Conservation (phyloP, 2,888 invertebrate genomes). For the Meganola albula region DNA sequence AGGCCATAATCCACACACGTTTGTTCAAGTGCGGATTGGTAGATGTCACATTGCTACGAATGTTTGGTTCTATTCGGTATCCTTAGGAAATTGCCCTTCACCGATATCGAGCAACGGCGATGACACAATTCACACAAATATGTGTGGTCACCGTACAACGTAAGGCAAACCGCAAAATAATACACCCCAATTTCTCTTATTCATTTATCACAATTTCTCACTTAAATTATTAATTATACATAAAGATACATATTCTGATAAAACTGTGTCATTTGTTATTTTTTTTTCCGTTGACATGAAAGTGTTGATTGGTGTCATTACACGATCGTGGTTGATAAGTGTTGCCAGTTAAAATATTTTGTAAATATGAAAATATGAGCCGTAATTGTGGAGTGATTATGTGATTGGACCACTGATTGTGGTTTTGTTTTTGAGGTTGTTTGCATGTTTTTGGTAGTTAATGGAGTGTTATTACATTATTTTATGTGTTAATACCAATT, state of each 20-base stretch:
- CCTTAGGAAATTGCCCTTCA: too few relatives aligned
- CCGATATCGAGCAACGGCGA: too few relatives aligned
- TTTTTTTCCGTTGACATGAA: constrained; percentile 59
- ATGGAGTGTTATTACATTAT: too few relatives aligned
- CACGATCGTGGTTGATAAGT: constrained; percentile 53
- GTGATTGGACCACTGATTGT: constrained; percentile 6
- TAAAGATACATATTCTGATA: constrained; percentile 54
- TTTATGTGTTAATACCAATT: too few relatives aligned
- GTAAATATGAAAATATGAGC: constrained; percentile 22
- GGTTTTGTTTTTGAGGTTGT: not conserved
- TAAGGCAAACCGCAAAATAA: not conserved
- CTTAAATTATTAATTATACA: constrained; percentile 37
- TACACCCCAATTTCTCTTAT: not conserved
- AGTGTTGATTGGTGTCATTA: constrained; percentile 62
- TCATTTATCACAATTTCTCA: constrained; percentile 8
- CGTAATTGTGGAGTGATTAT: constrained; percentile 13
- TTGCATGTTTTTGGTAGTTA: not conserved
- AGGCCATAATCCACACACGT: too few relatives aligned
- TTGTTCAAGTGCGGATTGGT: too few relatives aligned
- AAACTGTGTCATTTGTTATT: constrained; percentile 61
- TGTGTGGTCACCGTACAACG: too few relatives aligned
- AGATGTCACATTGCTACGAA: too few relatives aligned
- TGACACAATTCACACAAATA: too few relatives aligned
- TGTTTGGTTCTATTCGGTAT: too few relatives aligned
- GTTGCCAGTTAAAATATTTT: constrained; percentile 34